Base-by-base conservation (phyloP, 2,113 vertebrate species). In the Aplodontia rufa region DNA sequence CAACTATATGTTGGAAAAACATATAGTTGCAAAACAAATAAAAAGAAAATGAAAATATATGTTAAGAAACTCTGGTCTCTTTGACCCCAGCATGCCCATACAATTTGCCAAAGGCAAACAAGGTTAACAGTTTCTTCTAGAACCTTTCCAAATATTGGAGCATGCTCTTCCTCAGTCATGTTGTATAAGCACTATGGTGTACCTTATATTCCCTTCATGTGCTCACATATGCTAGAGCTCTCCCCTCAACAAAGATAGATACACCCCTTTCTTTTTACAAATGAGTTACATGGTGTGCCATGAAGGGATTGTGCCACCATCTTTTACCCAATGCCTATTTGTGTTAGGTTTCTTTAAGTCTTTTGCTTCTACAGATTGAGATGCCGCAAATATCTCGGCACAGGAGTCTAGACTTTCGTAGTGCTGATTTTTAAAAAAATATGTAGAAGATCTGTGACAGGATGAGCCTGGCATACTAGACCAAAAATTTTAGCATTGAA, bases 131-230 rank as follows among this genome's bases (percentile, higher is more conserved):
- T 53, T 74, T 62, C 69, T 69, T 87, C 78, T 55, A 19, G 11
- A 62, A 75, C 19, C 22, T 0, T 9, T 37, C 12, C 8, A 53
- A 55, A 26, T 26, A 11, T 8, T 20, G 0, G 3, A 12, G 30
- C 9, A 32, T 8, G 37, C 35, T 68, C 64, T 83, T 42, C 40
- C 35, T 87, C 0, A 40, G 32, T 22, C 64, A 42, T 35, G 26
- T 11, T 32, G 11, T 3, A 3, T 16, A 35, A 58, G 37, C 17
- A 42, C 37, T 0, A 0, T 4, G 2, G 32, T 14, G 37, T 2
- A 2, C 11, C 26, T n/a, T 24, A 3, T 69, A 30, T 55, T 76
- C 74, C 2, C 2, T 35, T 30, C 82, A 22, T 22, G 0, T 0
- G 14, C 13, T 8, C 37, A 49, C 1, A 19, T 7, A 19, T 0